Conservation (phyloP, 1,140 invertebrate species). For the Hylaeus anthracinus region DNA sequence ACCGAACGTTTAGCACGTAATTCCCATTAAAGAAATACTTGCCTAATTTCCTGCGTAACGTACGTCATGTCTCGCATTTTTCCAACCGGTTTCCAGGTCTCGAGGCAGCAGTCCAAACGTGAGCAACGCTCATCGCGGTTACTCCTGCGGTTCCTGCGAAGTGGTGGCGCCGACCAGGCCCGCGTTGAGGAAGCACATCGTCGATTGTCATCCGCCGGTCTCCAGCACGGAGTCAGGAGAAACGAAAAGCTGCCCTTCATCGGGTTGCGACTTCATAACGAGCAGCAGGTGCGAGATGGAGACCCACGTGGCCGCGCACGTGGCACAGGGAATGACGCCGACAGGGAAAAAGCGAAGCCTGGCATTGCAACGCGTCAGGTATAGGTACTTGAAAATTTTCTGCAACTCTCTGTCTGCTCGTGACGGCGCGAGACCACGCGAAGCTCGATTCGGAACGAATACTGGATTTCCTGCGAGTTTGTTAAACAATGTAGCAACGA, state of each 20-base stretch:
- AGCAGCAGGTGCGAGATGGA: constrained; percentile 77
- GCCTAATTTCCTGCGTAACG: too few species aligned
- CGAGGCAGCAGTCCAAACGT: constrained; percentile 75
- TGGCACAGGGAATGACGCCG: constrained; percentile 75
- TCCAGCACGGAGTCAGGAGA: constrained; percentile 66
- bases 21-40: too few species aligned
- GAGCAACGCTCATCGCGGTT: constrained; percentile 67
- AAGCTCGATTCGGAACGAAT: too few species aligned
- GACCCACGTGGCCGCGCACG: constrained; percentile 76
- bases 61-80: too few species aligned
- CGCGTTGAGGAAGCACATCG: constrained; percentile 76
- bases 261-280: constrained; percentile 76
- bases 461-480: too few species aligned
- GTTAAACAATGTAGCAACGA: too few species aligned
- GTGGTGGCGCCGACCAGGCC: constrained; percentile 74
- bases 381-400: constrained; percentile 74
- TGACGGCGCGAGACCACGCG: too few species aligned
- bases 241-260: constrained; percentile 74
- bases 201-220: constrained; percentile 71
- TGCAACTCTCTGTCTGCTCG: neutral
- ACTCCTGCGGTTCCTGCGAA: constrained; percentile 76
- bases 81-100: constrained; percentile 63
- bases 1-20: too few species aligned
- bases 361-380: constrained; percentile 80
- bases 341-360: constrained; percentile 77